Evolutionary conservation across 2,797 vertebrate species (phyloP), one percentile per base, ranked within the genome.

Genomic region (Enteromius argenteus): DNA sequence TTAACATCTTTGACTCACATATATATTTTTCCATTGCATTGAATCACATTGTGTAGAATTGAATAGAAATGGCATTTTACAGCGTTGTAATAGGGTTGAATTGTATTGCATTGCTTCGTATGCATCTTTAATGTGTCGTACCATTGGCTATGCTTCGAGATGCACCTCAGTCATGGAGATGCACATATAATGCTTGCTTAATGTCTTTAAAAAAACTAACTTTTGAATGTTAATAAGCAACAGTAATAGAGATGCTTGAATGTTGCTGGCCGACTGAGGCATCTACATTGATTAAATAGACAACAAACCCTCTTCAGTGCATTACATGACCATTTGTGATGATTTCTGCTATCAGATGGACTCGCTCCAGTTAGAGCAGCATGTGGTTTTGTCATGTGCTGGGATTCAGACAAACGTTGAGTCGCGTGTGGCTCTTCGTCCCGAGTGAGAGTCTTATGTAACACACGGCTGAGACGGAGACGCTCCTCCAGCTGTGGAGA

Each of bases 401-500:
- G 1, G 30, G 62, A 79, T 10, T 5, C 11, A 64, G 23, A 23
- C 10, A 9, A 32, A 51, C 27, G 2, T 37, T 53, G 51, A 53
- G 56, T 42, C 5, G 5, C 6, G 15, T 14, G 19, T 49, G 62
- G 27, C 27, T 49, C 62, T 23, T 67, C 42, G 17, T 46, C 68
- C 8, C 9, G 9, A 60, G 56, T n/a, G 11, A 44, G 32, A 71
- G 79, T n/a, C 67, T 81, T 81, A 32, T 6, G 2, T 71, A 81
- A 81, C 51, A 30, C n/a, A 44, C 5, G 10, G 23, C 9, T 39
- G 51, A 39, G 51, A 60, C 56, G 27, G n/a, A 71, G 49, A 81
- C 15, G 30, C 21, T 11, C 67, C 3, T 71, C 79, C 79, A 71
- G 66, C 66, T 69, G 79, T 42, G 17, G 35, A 80, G 49, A 80